Evolutionary conservation across 1,140 invertebrate species (phyloP), one percentile per base, ranked within the genome.

Genomic region (Halyomorpha halys): DNA sequence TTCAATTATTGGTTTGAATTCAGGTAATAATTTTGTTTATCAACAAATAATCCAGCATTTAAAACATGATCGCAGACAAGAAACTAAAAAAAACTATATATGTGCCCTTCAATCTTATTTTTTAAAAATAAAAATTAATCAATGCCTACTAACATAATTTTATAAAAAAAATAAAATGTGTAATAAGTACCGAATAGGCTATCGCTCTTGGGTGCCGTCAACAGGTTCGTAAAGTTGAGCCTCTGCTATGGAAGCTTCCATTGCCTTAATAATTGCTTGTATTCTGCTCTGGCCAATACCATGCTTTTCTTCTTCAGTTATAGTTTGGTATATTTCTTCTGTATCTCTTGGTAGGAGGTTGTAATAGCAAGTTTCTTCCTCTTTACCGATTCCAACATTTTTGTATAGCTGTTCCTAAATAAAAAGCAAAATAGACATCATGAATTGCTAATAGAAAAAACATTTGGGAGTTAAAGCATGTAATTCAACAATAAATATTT

Each of bases 191-290:
- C 34, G 6, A 11, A 39, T 13, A 39, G 34, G 13, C 34, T 56
- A 56, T 56, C 53, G 18, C 14, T 56, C 53, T 25, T 56, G 53
- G 19, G 53, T 23, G 14, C 53, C 23, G 15, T 56, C 53, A 44
- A 65, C 64, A 19, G 64, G 64, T 62, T 65, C 64, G 34, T 65
- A 65, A 25, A 65, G 60, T 21, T 65, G 64, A 9, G 64, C 60
- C 54, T 65, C 64, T 34, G 63, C 63, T 23, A 65, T 60, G 34
- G 54, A 59, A 5, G 63, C 63, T 60, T 65, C 63, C 56, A 65
- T 65, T 1, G 63, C 63, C 19, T 60, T 65, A 6, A 65, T 65
- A 56, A 65, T 65, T 5, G 63, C 63, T 30, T 65, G 63, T 25
- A 65, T 65, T 25, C 64, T 47, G 21, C 49, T 65, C 54, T 65